Conservation (phyloP, 2,888 invertebrate species). For the Melolontha melolontha region DNA sequence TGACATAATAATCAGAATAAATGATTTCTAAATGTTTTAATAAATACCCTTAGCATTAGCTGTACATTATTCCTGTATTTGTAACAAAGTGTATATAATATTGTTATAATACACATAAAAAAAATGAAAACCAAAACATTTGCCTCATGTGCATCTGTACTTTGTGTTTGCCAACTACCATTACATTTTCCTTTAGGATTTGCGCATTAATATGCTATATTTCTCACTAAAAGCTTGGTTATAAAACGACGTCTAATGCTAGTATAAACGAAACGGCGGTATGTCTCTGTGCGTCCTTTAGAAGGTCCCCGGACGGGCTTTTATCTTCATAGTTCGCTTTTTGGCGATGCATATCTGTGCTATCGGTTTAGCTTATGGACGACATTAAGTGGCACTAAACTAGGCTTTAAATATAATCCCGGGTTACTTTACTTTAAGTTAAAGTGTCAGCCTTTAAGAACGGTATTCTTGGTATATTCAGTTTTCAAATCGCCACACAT, state of each 20-base stretch:
- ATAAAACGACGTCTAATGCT: conserved; percentile 37
- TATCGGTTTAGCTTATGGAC: conserved; percentile 58
- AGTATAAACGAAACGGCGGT: conserved; percentile 27
- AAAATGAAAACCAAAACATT: conserved; percentile 22
- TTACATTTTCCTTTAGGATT: conserved; percentile 37
- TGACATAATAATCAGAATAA: too few species aligned
- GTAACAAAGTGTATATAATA: too few species aligned
- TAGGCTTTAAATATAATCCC: conserved; percentile 59
- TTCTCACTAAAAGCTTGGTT: conserved; percentile 46
- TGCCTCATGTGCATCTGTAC: conserved; percentile 35
- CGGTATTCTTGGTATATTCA: conserved; percentile 17
- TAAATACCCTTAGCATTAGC: too few species aligned
- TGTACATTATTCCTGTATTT: too few species aligned
- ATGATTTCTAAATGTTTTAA: too few species aligned
- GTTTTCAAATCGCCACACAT: conserved; percentile 5
- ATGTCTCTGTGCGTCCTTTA: conserved; percentile 30
- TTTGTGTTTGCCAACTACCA: conserved; percentile 34
- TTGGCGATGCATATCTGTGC: conserved; percentile 54
- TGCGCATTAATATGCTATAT: conserved; percentile 51
- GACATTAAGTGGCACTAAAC: conserved; percentile 60
- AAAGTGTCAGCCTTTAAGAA: conserved; percentile 43
- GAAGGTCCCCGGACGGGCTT: conserved; percentile 49
- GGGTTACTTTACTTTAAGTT: conserved; percentile 54
- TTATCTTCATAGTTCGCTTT: conserved; percentile 53
- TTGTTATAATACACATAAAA: background rate